Evolutionary conservation across 2,113 vertebrate genomes (phyloP), one percentile per base, ranked within the genome.

Genomic region (Eretmochelys imbricata): DNA sequence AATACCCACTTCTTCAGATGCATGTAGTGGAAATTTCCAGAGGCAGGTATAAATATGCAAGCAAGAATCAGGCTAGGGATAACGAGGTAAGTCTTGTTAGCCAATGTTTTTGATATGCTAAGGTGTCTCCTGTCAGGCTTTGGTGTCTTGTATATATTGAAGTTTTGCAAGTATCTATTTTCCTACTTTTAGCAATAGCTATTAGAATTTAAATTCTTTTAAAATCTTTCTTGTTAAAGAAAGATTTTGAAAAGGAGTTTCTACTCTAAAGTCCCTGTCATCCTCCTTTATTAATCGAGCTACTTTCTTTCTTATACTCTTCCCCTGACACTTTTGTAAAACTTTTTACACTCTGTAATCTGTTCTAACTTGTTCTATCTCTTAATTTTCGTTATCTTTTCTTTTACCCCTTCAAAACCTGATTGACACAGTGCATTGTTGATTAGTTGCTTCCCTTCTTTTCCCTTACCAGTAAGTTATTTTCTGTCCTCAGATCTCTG

Each of bases 341-440:
- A n/a, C 6, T 85, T 65, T 92, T 78, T 57, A 13, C 65, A 35
- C 1, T 7, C 80, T 22, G 51, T 72, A 90, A 31, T 38, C 17
- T 3, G 6, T 62, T 62, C 59, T 62, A 62, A 62, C 29, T 62
- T 35, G 6, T 65, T 65, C 59, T 62, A 55, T 16, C 59, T 35
- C 31, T 65, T 65, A 35, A 65, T 65, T 65, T 65, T 65, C 31
- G 3, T 65, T 65, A 35, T 65, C 29, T 65, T 35, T 65, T 65
- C 29, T 65, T 65, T 65, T 5, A 38, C 6, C 31, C 35, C 29
- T 46, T 53, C 29, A 6, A 50, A 16, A 62, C 22, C 31, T 17
- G 76, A 69, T 12, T 42, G 22, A 5, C 29, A 80, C 29, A 7
- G 0, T 6, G 4, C 0, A 0, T 19, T 83, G 9, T 49, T 29